Evolutionary conservation across 2,797 vertebrate genomes (phyloP), one percentile per base, ranked within the genome.

Genomic region (Babyrousa celebensis): DNA sequence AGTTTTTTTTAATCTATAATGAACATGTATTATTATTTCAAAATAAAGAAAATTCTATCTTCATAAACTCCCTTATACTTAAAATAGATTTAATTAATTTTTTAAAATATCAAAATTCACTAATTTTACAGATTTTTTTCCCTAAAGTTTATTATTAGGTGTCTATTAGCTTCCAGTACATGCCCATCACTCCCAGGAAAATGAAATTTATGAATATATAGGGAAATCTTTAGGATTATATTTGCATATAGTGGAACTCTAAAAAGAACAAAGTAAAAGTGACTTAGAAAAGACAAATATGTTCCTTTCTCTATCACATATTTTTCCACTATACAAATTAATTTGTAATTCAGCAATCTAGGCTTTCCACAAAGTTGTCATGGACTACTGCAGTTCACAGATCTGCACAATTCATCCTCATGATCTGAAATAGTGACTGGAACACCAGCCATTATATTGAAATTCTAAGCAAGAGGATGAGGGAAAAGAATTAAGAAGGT

Each of bases 251-350:
- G 43, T 11, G 10, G 21, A 74, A 56, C 63, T 27, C 62, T 3
- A 65, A 79, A 88, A 85, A 60, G 6, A 90, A 72, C 5, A 90
- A 88, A 85, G 21, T n/a, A 54, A 67, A 12, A 77, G 7, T n/a
- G 15, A 67, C 11, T 68, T 82, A 67, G 21, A 58, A 85, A 75
- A 88, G 56, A 58, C 8, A 62, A 15, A 36, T 29, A 36, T 29
- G 5, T 75, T 89, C 32, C 52, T 85, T 67, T 83, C 21, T 80
- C 18, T 79, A 36, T 71, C 52, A 65, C 2, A 29, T 70, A 54
- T 78, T 72, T 60, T 96, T 32, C 5, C 5, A 20, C 68, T 93
- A n/a, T 54, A 74, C 75, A 88, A 43, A 27, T 91, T 54, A 68
- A 36, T 79, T 87, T 62, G 21, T 11, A 78, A 71, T 91, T 92